These are phyloP conservation scores for Anisognathus igniventris DNA, from an alignment of 2,797 vertebrate species.

Conservation along the genomic window DNA sequence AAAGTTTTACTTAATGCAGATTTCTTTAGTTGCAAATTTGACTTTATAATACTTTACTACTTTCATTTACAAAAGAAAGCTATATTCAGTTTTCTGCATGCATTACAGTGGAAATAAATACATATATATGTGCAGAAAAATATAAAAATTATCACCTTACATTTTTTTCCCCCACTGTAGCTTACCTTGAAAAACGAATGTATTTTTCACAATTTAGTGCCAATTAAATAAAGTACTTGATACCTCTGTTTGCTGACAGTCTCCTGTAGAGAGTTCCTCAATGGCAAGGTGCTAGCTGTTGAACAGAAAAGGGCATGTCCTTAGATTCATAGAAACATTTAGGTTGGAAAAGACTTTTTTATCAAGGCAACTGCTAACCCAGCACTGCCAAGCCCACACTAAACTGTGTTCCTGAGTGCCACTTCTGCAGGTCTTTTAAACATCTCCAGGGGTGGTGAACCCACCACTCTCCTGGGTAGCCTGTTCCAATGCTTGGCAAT, in stretches of 20 bases:
- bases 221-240: neutral
- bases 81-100: neutral
- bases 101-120: neutral
- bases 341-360: neutral
- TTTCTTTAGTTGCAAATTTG: neutral
- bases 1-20: neutral
- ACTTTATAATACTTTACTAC: neutral
- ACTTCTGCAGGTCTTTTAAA: neutral
- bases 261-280: neutral
- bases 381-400: neutral
- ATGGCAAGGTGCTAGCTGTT: neutral
- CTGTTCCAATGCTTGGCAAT: neutral
- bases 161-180: neutral
- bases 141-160: fast-evolving
- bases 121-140: neutral
- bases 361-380: fast-evolving
- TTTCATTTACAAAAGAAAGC: neutral
- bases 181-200: neutral
- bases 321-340: neutral
- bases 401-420: neutral
- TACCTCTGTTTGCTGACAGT: neutral
- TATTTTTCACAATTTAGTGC: neutral
- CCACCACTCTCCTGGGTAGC: neutral
- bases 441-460: neutral
- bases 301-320: neutral